Evolutionary conservation across 2,888 invertebrate genomes (phyloP), one percentile per base, ranked within the genome.

Genomic region (Brenthis hecate): DNA sequence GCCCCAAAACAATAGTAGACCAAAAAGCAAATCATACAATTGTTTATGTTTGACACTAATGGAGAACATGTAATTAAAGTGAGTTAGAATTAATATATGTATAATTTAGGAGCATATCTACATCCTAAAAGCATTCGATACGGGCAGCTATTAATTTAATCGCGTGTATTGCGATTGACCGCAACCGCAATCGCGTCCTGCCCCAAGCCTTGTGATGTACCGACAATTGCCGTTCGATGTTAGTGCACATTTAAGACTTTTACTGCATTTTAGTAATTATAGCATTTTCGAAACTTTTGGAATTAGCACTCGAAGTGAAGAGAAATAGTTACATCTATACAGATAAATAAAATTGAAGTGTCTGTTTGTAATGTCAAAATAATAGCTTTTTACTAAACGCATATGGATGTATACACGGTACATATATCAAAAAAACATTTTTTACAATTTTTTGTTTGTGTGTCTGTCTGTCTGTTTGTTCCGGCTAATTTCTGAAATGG

Each of bases 81-180:
- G 14, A 48, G 28, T 67, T 36, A 48, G 36, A 36, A 43, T 50
- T 61, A 67, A 66, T 67, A 56, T 56, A n/a, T n/a, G n/a, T n/a
- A 67, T 61, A 61, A 61, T 55, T 66, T 67, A 19, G 56, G 48
- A 61, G 47, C 54, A 54, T 66, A 66, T 58, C 53, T 54, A 13
- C 14, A 55, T 47, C 23, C 66, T 67, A 32, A 67, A 67, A 67
- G 66, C 66, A 56, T 69, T 69, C 56, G 60, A 58, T 53, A 71
- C 65, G 58, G 60, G 36, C 56, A 64, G 66, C 66, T 71, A 71
- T 71, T 71, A 71, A 69, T 71, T 66, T 69, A 71, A 71, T 69
- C 69, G 66, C 56, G 66, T 69, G 66, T 69, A 71, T 71, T 64
- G 66, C 64, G 60, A 64, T 70, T 66, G 66, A 66, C 71, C 71